Base-by-base conservation (phyloP, 1,140 invertebrate species). In the Drosophila chauvacae region DNA sequence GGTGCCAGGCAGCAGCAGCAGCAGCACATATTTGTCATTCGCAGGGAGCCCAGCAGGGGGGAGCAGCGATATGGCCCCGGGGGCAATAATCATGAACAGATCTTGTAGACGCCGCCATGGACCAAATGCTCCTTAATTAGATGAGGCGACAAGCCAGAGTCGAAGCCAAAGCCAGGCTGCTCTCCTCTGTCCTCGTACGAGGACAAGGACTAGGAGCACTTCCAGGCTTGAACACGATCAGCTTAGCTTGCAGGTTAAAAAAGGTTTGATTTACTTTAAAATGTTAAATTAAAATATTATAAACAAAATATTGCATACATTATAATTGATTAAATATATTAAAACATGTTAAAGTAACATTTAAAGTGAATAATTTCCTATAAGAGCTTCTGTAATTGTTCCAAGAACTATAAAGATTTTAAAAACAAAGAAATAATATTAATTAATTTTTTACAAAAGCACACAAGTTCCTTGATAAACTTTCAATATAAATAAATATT, bases 61-160 rank as follows among this genome's bases (percentile, higher is more conserved):
- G 16, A 4, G 63, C 70, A 55, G 59, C 66, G 83, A 84, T 90
- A 84, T 84, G 83, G 79, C 71, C 80, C 66, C 35, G 35, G 58
- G 64, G 65, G 83, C 83, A 86, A 86, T 87, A 87, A 87, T 87
- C 83, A 86, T 87, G 79, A 69, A 86, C 70, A 80, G 83, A 81
- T 86, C 83, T 83, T 86, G 82, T 81, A 82, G 83, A 69, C 62
- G 75, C 82, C 76, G 68, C 66, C 62, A 65, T 58, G 61, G 77
- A 69, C 71, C 80, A 75, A 84, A 70, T 84, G 84, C 74, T 82
- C 77, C 88, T 91, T 91, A 91, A 91, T 91, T 91, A 91, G 88
- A 91, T 91, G 88, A 84, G 79, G 80, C 78, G 82, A 83, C 80
- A 90, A 90, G 80, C 66, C 72, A 58, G 13, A 37, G 33, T 35